Evolutionary conservation across 2,797 vertebrate genomes (phyloP), one percentile per base, ranked within the genome.

Genomic region (Oreonectes daqikongensis): DNA sequence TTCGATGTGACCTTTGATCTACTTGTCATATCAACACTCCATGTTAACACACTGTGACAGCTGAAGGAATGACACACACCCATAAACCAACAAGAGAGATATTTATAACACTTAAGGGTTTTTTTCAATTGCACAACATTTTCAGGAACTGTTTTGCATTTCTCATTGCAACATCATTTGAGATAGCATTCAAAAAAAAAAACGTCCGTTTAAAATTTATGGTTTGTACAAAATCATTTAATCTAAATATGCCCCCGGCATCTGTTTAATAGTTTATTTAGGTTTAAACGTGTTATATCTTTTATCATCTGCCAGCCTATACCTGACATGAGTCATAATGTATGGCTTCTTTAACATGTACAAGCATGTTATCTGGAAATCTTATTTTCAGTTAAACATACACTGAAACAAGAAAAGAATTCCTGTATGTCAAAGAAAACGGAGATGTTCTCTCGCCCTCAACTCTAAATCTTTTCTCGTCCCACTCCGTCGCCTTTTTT

Each of bases 11-110:
- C 35, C 24, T 57, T 44, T 44, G 63, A 67, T 50, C 18, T 42
- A 28, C 14, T 10, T 44, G 38, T 44, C 55, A 75, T 66, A 8
- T 63, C 11, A 18, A 4, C 44, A 17, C 44, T 15, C 12, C 4
- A 18, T 24, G 11, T 63, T 38, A 64, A 38, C 59, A 5, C 59
- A 38, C 15, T 18, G 59, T 40, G 71, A 63, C 59, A 73, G 71
- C 28, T 63, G 71, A 12, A 14, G 42, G 30, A 63, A 35, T 61
- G 24, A 50, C 38, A 50, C 44, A 26, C 11, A 35, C 0, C 28
- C 7, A 35, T 35, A 9, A 35, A 35, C 42, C 42, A 32, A 26
- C 26, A 32, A n/a, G 12, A 63, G 30, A 63, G 35, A 48, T 22
- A 46, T 6, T 1, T 9, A 9, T 35, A 0, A 35, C 9, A 4